These are phyloP conservation scores for Etheostoma spectabile DNA, from an alignment of 2,113 vertebrate species.

Conservation along the genomic window DNA sequence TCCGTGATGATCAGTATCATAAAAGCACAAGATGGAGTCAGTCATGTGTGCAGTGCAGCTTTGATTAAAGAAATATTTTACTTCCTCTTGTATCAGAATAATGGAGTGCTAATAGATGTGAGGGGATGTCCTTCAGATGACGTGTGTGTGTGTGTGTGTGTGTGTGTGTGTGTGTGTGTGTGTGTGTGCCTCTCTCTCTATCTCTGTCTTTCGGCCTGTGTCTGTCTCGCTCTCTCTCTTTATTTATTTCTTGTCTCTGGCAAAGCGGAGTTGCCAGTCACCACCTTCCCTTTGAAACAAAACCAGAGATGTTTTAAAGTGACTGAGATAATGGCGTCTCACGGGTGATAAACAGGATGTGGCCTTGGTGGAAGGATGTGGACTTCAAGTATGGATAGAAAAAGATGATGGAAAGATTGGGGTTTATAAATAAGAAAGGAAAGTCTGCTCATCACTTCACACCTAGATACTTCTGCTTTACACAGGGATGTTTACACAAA, in stretches of 20 bases:
- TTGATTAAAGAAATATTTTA: conserved; percentile 77
- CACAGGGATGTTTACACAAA: not conserved
- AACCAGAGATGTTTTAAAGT: conserved; percentile 45
- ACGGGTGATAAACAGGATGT: not conserved
- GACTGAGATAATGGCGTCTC: conserved; percentile 19
- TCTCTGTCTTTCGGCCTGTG: no score
- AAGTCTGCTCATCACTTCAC: conserved; percentile 49
- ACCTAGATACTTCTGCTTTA: conserved; percentile 39
- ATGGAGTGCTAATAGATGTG: conserved; percentile 60
- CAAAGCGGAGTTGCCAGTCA: conserved; percentile 31
- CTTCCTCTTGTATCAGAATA: conserved; percentile 57
- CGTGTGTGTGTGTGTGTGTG: conserved; percentile 4
- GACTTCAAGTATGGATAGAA: not conserved
- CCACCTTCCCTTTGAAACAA: conserved; percentile 48
- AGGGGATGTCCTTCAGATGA: conserved; percentile 49
- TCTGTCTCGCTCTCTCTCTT: no score
- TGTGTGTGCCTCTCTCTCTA: no score
- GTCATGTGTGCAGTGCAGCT: conserved; percentile 70
- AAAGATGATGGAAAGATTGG: conserved; percentile 34
- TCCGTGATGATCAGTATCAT: conserved; percentile 68
- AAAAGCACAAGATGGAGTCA: conserved; percentile 70
- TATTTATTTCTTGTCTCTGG: conserved; percentile 12
- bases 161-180: not conserved
- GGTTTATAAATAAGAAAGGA: conserved; percentile 32
- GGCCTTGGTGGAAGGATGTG: conserved; percentile 27